Evolutionary conservation across 2,888 invertebrate genomes (phyloP).

Genomic region (Drosophila subsilvestris): DNA sequence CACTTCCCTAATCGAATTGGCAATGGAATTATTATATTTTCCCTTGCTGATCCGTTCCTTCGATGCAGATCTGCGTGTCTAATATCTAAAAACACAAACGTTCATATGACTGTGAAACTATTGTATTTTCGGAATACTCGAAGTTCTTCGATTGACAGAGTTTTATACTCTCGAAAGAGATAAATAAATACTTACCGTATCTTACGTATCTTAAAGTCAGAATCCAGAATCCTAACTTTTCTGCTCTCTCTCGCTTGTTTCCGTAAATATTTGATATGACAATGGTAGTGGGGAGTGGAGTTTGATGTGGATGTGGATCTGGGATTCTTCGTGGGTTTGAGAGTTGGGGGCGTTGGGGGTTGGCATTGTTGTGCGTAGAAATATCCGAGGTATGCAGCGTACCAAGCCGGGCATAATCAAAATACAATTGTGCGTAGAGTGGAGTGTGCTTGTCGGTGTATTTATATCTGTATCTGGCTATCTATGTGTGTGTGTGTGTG

Average conservation of each 20-base stretch:
- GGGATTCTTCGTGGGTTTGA: background rate
- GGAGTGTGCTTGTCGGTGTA: background rate
- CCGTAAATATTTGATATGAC: conserved; percentile 76
- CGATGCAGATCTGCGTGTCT: background rate
- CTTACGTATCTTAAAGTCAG: conserved; percentile 26
- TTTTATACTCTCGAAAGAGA: background rate
- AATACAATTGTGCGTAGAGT: conserved; percentile 76
- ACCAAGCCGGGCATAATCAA: conserved; percentile 78
- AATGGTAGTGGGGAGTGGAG: conserved; percentile 36
- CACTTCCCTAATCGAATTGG: background rate
- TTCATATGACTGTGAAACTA: background rate
- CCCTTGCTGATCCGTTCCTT: background rate
- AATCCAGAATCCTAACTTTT: conserved; percentile 35
- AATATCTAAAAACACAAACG: background rate
- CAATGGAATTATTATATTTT: background rate
- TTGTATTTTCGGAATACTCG: background rate
- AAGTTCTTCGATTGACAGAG: background rate
- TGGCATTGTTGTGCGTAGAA: conserved; percentile 78
- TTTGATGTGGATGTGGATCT: conserved; percentile 11
- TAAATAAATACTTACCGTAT: too few species aligned
- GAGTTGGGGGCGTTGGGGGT: conserved; percentile 34
- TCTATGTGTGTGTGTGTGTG: conserved; percentile 31
- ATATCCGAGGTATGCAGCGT: conserved; percentile 79
- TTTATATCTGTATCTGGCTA: background rate
- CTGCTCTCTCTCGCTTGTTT: conserved; percentile 48